Conservation (phyloP, 2,113 vertebrate genomes). For the Forbesichthys agassizii region DNA sequence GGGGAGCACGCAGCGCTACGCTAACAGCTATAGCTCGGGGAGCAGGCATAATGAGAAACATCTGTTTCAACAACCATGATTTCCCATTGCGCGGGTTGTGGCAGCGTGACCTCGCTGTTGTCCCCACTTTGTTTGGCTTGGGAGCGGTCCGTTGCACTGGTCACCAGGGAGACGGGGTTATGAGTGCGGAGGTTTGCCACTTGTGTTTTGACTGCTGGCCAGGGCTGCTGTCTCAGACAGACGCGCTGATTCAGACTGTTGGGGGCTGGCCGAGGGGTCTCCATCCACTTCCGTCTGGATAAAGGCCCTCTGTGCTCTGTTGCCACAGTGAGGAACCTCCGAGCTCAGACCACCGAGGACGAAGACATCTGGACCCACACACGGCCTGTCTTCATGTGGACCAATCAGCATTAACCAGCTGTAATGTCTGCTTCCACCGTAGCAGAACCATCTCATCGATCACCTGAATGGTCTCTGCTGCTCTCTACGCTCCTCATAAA, state of each 20-base stretch:
- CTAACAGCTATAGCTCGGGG: too few species aligned
- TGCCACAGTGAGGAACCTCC: neutral
- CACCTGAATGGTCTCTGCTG: constrained; percentile 24
- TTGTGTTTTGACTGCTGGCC: constrained; percentile 52
- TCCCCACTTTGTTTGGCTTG: constrained; percentile 59
- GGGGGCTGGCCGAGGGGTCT: neutral
- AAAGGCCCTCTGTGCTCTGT: too few species aligned
- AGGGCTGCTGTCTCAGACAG: constrained; percentile 48
- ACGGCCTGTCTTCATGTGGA: constrained; percentile 1
- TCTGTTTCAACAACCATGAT: constrained; percentile 74
- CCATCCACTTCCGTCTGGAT: too few species aligned
- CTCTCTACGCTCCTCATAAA: constrained; percentile 31
- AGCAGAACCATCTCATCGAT: constrained; percentile 16
- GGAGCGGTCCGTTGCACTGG: constrained; percentile 39
- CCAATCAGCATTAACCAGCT: constrained; percentile 17
- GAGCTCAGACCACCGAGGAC: neutral
- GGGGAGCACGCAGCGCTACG: too few species aligned
- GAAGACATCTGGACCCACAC: too few species aligned
- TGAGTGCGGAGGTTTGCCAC: constrained; percentile 48
- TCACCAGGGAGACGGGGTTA: constrained; percentile 49
- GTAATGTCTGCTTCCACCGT: neutral
- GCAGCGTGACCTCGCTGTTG: constrained; percentile 61
- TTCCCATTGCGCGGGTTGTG: constrained; percentile 68
- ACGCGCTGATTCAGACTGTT: constrained; percentile 46
- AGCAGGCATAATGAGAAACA: constrained; percentile 70